phyloP scores from a whole-genome alignment of 2,113 vertebrate genomes.

The Paratilapia polleni region DNA sequence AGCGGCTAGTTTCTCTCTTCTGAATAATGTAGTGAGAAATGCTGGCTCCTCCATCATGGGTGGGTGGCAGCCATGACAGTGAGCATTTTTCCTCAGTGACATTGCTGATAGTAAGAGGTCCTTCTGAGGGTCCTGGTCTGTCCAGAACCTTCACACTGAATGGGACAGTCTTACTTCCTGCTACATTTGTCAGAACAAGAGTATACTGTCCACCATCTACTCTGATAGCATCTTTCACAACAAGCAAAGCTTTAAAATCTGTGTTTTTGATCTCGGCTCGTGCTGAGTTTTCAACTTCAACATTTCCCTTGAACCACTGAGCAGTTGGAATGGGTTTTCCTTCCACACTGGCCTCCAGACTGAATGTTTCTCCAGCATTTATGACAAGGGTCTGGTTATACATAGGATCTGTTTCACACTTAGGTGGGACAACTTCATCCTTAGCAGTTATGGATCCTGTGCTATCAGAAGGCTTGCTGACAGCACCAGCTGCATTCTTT shows the following conservation, averaged over 20 bases:
- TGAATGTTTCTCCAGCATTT: slow-evolving; percentile 95
- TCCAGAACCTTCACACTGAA: slow-evolving; percentile 94
- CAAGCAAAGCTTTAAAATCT: slow-evolving; percentile 90
- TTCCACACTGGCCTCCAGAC: slow-evolving; percentile 89
- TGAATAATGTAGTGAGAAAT: slow-evolving; percentile 95
- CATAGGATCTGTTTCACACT: slow-evolving; percentile 91
- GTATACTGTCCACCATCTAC: slow-evolving; percentile 95
- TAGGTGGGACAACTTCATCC: slow-evolving; percentile 95
- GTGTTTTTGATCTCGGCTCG: slow-evolving; percentile 94
- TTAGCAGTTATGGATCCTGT: slow-evolving; percentile 95
- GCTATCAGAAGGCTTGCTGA: slow-evolving; percentile 94
- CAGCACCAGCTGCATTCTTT: slow-evolving; percentile 91
- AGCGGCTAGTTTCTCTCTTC: slow-evolving; percentile 96
- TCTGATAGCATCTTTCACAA: slow-evolving; percentile 95
- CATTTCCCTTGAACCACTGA: slow-evolving; percentile 93
- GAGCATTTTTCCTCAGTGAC: slow-evolving; percentile 96
- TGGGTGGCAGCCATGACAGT: slow-evolving; percentile 92
- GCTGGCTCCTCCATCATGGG: slow-evolving; percentile 93
- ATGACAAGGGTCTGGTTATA: slow-evolving; percentile 92
- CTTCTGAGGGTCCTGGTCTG: slow-evolving; percentile 93
- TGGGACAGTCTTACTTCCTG: slow-evolving; percentile 90
- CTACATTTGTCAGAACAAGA: slow-evolving; percentile 93
- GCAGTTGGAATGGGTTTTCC: slow-evolving; percentile 94
- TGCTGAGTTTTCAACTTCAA: slow-evolving; percentile 92
- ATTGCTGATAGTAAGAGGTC: slow-evolving; percentile 91